These are phyloP conservation scores for Tridacna crocea DNA, from an alignment of 2,888 invertebrate species.

Conservation along the genomic window DNA sequence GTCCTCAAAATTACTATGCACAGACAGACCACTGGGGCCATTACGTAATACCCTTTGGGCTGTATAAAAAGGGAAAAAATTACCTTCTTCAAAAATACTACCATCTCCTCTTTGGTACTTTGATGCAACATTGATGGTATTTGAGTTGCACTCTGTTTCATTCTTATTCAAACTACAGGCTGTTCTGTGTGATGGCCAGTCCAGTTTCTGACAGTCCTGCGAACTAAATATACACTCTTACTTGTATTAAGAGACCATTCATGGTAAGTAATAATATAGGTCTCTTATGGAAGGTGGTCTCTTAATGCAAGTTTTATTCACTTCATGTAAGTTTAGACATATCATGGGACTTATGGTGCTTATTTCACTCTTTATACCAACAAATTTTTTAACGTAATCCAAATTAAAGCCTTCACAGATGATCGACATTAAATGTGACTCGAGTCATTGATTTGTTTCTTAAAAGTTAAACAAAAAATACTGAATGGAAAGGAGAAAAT, in stretches of 20 bases:
- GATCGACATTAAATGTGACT: too few species aligned
- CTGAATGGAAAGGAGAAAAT: too few species aligned
- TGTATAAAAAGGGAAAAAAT: background rate
- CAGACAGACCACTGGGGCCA: too few species aligned
- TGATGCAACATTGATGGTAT: background rate
- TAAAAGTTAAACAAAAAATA: too few species aligned
- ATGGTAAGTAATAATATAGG: background rate
- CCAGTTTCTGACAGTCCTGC: slow-evolving; percentile 71
- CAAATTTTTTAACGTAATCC: background rate
- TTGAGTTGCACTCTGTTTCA: background rate
- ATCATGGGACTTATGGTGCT: background rate
- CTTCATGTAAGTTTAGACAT: background rate
- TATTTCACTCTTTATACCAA: background rate
- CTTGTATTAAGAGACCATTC: background rate
- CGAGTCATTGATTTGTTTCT: too few species aligned
- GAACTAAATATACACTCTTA: slow-evolving; percentile 67
- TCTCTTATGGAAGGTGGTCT: background rate
- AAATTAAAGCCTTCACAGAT: too few species aligned
- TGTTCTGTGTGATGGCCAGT: slow-evolving; percentile 69
- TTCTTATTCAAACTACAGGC: slow-evolving; percentile 17
- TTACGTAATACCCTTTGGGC: too few species aligned
- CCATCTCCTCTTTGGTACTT: slow-evolving; percentile 31
- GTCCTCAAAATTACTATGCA: slow-evolving; percentile 45
- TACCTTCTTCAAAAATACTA: slow-evolving; percentile 46
- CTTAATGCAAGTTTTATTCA: background rate